These are phyloP conservation scores for Spheniscus mendiculus DNA, from an alignment of 2,113 vertebrate species.

Conservation along the genomic window DNA sequence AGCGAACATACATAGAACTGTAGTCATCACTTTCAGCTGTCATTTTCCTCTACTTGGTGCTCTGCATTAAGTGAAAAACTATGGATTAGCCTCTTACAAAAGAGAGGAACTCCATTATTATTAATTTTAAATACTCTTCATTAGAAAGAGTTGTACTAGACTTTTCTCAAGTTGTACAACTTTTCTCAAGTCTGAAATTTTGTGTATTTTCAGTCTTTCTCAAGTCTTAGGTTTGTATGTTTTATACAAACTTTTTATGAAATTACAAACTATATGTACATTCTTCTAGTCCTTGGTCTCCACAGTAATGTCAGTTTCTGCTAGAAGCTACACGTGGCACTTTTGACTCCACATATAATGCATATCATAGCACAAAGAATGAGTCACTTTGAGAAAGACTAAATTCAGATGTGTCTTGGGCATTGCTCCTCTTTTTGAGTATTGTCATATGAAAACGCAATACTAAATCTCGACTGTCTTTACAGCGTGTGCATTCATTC, in stretches of 20 bases:
- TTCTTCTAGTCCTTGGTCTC: background rate
- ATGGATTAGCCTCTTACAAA: background rate
- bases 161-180: background rate
- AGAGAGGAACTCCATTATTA: background rate
- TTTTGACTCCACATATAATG: background rate
- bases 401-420: background rate
- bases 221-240: background rate
- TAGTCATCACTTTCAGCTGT: background rate
- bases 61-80: background rate
- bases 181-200: background rate
- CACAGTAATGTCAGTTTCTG: background rate
- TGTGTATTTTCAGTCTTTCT: background rate
- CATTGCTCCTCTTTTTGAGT: background rate
- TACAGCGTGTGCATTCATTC: background rate
- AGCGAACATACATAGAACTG: background rate
- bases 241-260: background rate
- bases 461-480: background rate
- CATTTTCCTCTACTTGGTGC: background rate
- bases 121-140: background rate
- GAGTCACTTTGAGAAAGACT: background rate
- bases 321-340: background rate
- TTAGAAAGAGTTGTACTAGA: background rate
- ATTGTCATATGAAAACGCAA: background rate
- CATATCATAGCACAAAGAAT: background rate
- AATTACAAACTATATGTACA: background rate